Percentiles rank a stretch among this genome's conserved stretches.
Conservation (phyloP, 2,888 invertebrate genomes). For the Drosophila dives region DNA sequence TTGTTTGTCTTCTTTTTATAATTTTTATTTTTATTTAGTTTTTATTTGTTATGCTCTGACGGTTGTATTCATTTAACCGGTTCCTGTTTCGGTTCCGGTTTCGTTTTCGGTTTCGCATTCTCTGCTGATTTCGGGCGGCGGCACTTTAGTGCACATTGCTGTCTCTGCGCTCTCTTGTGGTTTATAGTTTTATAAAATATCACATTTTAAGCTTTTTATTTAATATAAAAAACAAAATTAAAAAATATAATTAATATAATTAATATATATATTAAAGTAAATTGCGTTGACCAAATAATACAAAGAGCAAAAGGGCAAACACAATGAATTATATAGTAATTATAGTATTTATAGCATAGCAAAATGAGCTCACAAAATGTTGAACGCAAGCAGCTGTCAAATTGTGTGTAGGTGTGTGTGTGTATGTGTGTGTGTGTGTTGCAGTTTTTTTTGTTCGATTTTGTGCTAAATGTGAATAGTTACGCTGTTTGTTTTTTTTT, state of each 20-base stretch:
- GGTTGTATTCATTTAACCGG: constrained; percentile 32
- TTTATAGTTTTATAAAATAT: constrained; percentile 85
- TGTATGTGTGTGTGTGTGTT: constrained; percentile 18
- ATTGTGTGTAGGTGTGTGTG: constrained; percentile 11
- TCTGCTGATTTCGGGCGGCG: constrained; percentile 34
- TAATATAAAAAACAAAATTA: constrained; percentile 20
- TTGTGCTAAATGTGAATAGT: constrained; percentile 41
- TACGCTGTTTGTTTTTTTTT: constrained; percentile 26
- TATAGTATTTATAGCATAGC: constrained; percentile 39
- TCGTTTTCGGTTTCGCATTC: constrained; percentile 22
- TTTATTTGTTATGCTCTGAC: constrained; percentile 29
- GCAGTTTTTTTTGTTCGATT: constrained; percentile 4
- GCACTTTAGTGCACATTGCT: constrained; percentile 34
- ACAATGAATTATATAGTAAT: constrained; percentile 2
- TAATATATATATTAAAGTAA: constrained; percentile 29
- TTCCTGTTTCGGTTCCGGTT: constrained; percentile 13
- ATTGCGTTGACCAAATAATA: constrained; percentile 21
- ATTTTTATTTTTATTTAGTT: constrained; percentile 11
- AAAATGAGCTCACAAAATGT: constrained; percentile 31
- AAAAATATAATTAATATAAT: neutral
- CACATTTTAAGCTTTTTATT: constrained; percentile 85
- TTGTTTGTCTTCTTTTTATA: constrained; percentile 7
- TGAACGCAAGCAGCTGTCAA: constrained; percentile 46
- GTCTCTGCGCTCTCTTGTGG: constrained; percentile 42
- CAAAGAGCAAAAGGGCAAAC: constrained; percentile 8